phyloP scores from a whole-genome alignment of 2,888 invertebrate genomes.

The Pteria penguin region DNA sequence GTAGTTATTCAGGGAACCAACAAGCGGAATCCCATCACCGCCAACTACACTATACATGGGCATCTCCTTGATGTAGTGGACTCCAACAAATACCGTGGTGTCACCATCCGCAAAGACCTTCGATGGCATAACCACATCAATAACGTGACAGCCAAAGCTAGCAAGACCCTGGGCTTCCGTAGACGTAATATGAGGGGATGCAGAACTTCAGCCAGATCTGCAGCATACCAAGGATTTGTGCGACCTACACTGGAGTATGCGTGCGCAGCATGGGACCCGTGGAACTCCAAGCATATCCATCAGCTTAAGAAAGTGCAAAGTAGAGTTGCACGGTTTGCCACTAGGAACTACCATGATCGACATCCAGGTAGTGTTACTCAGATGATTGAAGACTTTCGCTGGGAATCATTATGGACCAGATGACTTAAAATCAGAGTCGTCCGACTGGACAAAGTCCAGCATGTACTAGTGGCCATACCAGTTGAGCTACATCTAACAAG shows the following conservation, averaged over 20 bases:
- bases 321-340: slow-evolving; percentile 8
- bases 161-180: slow-evolving; percentile 1
- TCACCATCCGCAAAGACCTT: neutral
- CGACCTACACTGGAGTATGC: slow-evolving; percentile 12
- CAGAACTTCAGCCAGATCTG: neutral
- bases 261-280: slow-evolving; percentile 14
- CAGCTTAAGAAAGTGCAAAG: slow-evolving; percentile 19
- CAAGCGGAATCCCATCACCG: neutral
- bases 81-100: slow-evolving; percentile 1
- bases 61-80: neutral
- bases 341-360: slow-evolving; percentile 12
- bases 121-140: slow-evolving; percentile 11
- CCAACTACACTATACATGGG: neutral
- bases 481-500: no score
- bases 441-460: neutral
- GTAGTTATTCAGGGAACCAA: neutral
- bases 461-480: neutral
- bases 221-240: neutral
- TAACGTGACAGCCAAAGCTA: neutral
- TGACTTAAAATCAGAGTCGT: neutral
- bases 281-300: neutral
- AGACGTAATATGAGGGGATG: slow-evolving; percentile 1
- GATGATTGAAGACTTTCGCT: slow-evolving; percentile 5
- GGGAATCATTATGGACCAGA: slow-evolving; percentile 14
- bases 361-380: slow-evolving; percentile 14